Evolutionary conservation across 2,113 vertebrate genomes (phyloP).

Genomic region (Synodontis membranacea): DNA sequence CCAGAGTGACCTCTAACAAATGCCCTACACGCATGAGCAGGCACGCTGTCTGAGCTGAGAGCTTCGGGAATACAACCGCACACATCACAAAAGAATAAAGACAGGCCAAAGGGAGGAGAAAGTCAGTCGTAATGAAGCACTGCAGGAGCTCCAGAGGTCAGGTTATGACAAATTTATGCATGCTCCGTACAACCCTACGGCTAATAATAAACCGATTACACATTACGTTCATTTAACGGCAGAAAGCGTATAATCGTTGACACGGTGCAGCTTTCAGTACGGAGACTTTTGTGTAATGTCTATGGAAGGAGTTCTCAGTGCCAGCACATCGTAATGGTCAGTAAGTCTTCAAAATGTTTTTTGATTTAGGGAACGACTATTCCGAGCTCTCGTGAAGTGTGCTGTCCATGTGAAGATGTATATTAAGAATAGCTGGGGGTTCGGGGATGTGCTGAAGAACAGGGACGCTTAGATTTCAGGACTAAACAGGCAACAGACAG

Average conservation of each 20-base stretch:
- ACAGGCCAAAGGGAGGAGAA: conserved; percentile 3
- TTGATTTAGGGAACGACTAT: not conserved
- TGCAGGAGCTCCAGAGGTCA: not conserved
- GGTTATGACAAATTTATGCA: not conserved
- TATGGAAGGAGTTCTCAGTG: not conserved
- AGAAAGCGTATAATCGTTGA: not conserved
- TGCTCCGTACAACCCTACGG: too few relatives aligned
- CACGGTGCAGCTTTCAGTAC: not conserved
- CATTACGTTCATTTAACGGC: not conserved
- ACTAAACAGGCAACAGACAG: not conserved
- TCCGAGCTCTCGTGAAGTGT: not conserved
- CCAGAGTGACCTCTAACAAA: conserved; percentile 14
- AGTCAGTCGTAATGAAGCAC: not conserved
- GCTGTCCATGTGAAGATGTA: not conserved
- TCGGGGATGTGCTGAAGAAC: not conserved
- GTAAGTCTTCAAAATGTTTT: not conserved
- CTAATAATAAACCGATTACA: not conserved
- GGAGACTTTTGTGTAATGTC: not conserved
- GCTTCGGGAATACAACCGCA: not conserved
- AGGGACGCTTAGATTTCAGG: not conserved
- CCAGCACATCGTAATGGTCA: not conserved
- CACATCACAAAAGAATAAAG: conserved; percentile 3
- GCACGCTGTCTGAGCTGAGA: conserved; percentile 11
- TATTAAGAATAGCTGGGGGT: not conserved
- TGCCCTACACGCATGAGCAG: conserved; percentile 22